These are phyloP conservation scores for Eurytoma adleriae DNA, from an alignment of 2,888 invertebrate genomes.

Conservation along the genomic window DNA sequence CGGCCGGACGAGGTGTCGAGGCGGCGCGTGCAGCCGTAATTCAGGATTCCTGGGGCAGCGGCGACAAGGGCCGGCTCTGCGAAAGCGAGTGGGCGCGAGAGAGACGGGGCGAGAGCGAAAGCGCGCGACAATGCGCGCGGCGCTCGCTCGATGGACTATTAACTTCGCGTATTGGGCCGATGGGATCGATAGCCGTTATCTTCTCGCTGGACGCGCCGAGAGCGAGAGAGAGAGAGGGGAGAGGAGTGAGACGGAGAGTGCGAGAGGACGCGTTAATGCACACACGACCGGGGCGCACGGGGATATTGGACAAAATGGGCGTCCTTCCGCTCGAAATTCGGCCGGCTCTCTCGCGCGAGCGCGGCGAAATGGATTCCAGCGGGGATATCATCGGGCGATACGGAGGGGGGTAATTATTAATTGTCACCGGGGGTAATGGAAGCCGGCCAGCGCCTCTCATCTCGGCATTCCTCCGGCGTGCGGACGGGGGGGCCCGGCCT, in stretches of 20 bases:
- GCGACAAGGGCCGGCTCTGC: neutral
- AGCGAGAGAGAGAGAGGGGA: too few relatives aligned
- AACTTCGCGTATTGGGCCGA: constrained; percentile 64
- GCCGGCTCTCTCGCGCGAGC: constrained; percentile 37
- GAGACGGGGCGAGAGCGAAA: neutral
- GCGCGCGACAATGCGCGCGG: constrained; percentile 30
- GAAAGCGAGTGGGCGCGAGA: neutral
- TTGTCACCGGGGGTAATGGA: constrained; percentile 67
- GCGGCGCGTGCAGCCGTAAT: constrained; percentile 3
- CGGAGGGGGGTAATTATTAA: constrained; percentile 68
- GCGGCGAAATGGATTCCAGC: constrained; percentile 62
- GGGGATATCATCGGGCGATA: constrained; percentile 66
- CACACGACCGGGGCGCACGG: constrained; percentile 24
- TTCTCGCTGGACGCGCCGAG: constrained; percentile 65
- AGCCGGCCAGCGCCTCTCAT: constrained; percentile 38
- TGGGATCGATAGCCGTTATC: constrained; percentile 70
- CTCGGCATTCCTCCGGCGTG: constrained; percentile 3
- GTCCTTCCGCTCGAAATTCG: constrained; percentile 12
- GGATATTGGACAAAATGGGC: constrained; percentile 68
- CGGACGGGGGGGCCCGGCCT: neutral
- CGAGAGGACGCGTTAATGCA: constrained; percentile 65
- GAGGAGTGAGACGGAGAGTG: too few relatives aligned
- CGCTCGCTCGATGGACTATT: constrained; percentile 59
- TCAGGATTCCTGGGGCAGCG: constrained; percentile 24
- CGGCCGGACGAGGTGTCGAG: too few relatives aligned